These are phyloP conservation scores for Bellardia bayeri DNA, from an alignment of 2,888 invertebrate species.

Conservation along the genomic window DNA sequence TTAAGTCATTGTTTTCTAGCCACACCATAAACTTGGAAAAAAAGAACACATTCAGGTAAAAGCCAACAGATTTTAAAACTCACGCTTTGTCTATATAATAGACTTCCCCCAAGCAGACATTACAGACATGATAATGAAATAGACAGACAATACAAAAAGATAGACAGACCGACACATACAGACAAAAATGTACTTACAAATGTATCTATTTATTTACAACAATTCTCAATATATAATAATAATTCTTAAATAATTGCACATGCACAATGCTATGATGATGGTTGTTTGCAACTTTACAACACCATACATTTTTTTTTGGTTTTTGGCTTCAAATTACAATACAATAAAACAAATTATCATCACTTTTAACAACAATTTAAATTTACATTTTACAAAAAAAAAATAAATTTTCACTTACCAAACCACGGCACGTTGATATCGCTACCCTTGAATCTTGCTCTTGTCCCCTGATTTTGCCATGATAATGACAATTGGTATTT, in stretches of 20 bases:
- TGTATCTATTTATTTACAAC: constrained; percentile 7
- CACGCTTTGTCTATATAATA: constrained; percentile 63
- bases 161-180: constrained; percentile 17
- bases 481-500: constrained; percentile 90
- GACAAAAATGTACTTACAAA: constrained; percentile 28
- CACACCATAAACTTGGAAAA: constrained; percentile 44
- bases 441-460: constrained; percentile 88
- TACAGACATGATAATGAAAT: constrained; percentile 30
- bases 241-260: neutral
- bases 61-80: constrained; percentile 61
- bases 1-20: constrained; percentile 55
- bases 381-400: neutral
- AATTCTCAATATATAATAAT: neutral
- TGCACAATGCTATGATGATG: neutral
- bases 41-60: constrained; percentile 20
- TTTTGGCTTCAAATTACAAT: constrained; percentile 6
- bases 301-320: neutral
- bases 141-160: neutral
- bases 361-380: constrained; percentile 10
- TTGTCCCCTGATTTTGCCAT: constrained; percentile 90
- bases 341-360: constrained; percentile 24
- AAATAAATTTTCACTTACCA: constrained; percentile 87
- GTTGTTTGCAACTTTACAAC: constrained; percentile 38
- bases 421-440: constrained; percentile 92
- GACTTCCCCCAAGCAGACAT: constrained; percentile 55